Conservation (phyloP, 2,888 invertebrate genomes). For the Drosophila borealis region DNA sequence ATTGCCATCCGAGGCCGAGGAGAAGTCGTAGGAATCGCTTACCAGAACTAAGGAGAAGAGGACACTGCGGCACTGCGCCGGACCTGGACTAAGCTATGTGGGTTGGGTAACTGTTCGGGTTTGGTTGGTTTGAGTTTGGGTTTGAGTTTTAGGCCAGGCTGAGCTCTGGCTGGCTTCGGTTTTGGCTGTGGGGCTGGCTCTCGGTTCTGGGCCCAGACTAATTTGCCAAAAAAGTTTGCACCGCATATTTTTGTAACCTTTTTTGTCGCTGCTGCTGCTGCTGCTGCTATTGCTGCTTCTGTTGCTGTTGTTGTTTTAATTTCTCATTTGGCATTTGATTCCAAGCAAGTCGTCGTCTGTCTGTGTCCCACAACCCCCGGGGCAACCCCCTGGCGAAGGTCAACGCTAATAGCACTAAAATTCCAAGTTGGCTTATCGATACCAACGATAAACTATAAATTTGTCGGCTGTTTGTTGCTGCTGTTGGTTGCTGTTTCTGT, state of each 20-base stretch:
- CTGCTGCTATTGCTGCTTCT: conserved; percentile 30
- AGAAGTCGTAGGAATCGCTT: conserved; percentile 47
- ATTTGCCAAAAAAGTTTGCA: conserved; percentile 83
- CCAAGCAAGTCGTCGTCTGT: conserved; percentile 47
- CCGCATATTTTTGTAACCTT: conserved; percentile 80
- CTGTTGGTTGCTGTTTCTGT: conserved; percentile 36
- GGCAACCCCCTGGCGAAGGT: conserved; percentile 52
- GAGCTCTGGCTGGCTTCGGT: conserved; percentile 8
- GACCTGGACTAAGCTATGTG: conserved; percentile 34
- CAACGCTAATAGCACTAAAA: conserved; percentile 75
- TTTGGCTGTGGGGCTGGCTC: conserved; percentile 14
- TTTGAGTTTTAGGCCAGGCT: conserved; percentile 7
- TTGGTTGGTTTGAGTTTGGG: not conserved
- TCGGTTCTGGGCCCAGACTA: conserved; percentile 69
- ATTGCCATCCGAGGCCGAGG: conserved; percentile 58
- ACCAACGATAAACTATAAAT: conserved; percentile 82
- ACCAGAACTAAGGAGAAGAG: conserved; percentile 40
- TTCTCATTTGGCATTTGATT: conserved; percentile 78
- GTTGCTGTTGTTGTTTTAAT: conserved; percentile 71
- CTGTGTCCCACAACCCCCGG: conserved; percentile 9
- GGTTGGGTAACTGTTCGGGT: conserved; percentile 1
- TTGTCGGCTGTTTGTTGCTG: conserved; percentile 61
- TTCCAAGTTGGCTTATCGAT: conserved; percentile 81
- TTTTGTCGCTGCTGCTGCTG: conserved; percentile 58
- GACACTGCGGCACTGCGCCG: conserved; percentile 31